Base-by-base conservation (phyloP, 2,888 invertebrate genomes). In the Drosophila anceps region DNA sequence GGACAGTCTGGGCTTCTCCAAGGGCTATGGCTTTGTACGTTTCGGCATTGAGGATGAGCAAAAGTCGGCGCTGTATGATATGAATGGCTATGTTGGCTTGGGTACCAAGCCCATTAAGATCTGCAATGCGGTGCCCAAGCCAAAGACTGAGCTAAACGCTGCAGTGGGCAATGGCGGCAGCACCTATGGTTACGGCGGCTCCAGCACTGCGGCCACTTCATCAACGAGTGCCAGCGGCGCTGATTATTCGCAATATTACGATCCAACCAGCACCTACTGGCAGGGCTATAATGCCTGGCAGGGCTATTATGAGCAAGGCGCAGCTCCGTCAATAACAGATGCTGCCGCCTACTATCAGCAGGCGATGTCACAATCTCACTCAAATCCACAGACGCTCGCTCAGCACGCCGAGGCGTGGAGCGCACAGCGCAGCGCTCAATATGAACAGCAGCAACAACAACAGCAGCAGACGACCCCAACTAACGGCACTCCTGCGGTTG, bases 41-140 rank as follows among this genome's bases (percentile, higher is more conserved):
- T 99, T 99, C 92, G 97, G 98, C 6, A 97, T 96, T 88, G 98
- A 98, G 92, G 97, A 97, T 69, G 98, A 98, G 91, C 98, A 98
- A 92, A 97, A 98, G 90, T 96, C 97, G 86, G 98, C 98, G 74
- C 93, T 98, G 58, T 96, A 96, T 61, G 96, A 97, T 73, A 98
- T 98, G 98, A 98, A 98, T 91, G 98, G 98, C 2, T 98, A 96
- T 91, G 95, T 96, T 62, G 98, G 98, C 0, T 94, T 98, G 0
- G 98, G 98, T 0, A 95, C 95, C 0, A 98, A 97, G 91, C 96
- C 98, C 1, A 94, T 98, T 50, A 97, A 98, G 93, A 98, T 98
- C 77, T 98, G 98, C 91, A 96, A 97, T 77, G 98, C 98, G 4
- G 97, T 98, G 4, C 98, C 98, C 1, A 96, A 97, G 89, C 96